Evolutionary conservation across 2,888 invertebrate species (phyloP).

Genomic region (Heliconius aoede): DNA sequence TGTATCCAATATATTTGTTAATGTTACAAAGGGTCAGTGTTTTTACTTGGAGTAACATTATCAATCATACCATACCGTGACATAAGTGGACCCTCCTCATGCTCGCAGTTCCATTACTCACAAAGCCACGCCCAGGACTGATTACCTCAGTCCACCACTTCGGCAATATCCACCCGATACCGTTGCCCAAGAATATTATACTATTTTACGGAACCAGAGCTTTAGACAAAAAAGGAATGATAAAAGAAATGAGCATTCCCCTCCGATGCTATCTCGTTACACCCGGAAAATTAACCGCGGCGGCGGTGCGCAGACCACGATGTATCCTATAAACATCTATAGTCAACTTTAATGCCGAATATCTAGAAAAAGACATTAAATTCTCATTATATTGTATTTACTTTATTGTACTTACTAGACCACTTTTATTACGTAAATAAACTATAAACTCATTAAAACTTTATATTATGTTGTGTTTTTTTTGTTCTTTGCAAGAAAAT

Average conservation of each 20-base stretch:
- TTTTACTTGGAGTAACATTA: slow-evolving; percentile 75
- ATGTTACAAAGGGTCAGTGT: slow-evolving; percentile 68
- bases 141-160: slow-evolving; percentile 68
- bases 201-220: slow-evolving; percentile 29
- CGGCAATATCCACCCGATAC: slow-evolving; percentile 56
- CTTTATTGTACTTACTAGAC: slow-evolving; percentile 2
- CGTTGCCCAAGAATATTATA: slow-evolving; percentile 45
- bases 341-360: slow-evolving; percentile 35
- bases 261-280: slow-evolving; percentile 45
- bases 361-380: slow-evolving; percentile 35
- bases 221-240: slow-evolving; percentile 38
- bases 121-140: slow-evolving; percentile 75
- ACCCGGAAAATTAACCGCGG: slow-evolving; percentile 50
- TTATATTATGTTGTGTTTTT: not conserved
- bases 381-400: slow-evolving; percentile 30
- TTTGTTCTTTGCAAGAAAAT: too few relatives aligned
- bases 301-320: slow-evolving; percentile 37
- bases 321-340: slow-evolving; percentile 35
- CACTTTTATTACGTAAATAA: not conserved
- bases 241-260: slow-evolving; percentile 45
- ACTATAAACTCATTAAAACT: not conserved
- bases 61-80: slow-evolving; percentile 81
- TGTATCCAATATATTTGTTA: slow-evolving; percentile 48
- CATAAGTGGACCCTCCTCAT: slow-evolving; percentile 83
- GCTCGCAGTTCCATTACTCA: slow-evolving; percentile 81